Percentiles rank a stretch among this genome's conserved stretches.
Evolutionary conservation across 2,888 invertebrate genomes (phyloP).

Genomic region (Drosophila flavopinicola): DNA sequence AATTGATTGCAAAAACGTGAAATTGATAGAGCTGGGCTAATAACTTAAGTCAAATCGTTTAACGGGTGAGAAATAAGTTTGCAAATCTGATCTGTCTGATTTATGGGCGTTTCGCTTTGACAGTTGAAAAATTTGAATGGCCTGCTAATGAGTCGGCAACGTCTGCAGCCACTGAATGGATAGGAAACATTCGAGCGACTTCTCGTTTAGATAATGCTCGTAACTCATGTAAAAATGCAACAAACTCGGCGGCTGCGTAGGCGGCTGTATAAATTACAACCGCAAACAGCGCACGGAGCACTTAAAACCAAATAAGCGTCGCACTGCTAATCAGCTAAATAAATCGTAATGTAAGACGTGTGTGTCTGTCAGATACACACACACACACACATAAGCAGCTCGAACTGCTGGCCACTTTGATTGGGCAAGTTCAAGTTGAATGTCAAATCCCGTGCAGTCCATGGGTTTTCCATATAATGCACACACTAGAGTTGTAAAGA

Average conservation of each 20-base stretch:
- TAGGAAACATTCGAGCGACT: constrained; percentile 28
- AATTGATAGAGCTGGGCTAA: constrained; percentile 36
- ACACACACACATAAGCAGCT: constrained; percentile 29
- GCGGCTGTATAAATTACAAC: constrained; percentile 72
- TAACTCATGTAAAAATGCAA: constrained; percentile 46
- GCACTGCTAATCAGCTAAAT: constrained; percentile 64
- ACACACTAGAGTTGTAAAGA: no score
- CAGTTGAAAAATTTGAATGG: constrained; percentile 41
- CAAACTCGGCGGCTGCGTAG: constrained; percentile 39
- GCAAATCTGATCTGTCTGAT: constrained; percentile 11
- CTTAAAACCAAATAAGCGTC: constrained; percentile 58
- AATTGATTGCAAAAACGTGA: constrained; percentile 36
- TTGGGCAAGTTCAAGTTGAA: constrained; percentile 82
- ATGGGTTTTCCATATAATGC: no score
- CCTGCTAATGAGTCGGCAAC: constrained; percentile 38
- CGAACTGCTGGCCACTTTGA: constrained; percentile 21
- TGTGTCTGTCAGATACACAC: constrained; percentile 35
- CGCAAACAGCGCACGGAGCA: constrained; percentile 58
- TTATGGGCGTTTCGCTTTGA: constrained; percentile 29
- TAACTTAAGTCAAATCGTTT: constrained; percentile 46
- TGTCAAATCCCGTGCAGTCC: no score
- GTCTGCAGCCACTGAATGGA: not conserved
- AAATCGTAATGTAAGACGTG: constrained; percentile 46
- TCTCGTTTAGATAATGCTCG: constrained; percentile 54
- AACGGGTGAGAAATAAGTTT: constrained; percentile 39